phyloP scores from a whole-genome alignment of 2,888 invertebrate genomes.

The Petrolisthes cinctipes region DNA sequence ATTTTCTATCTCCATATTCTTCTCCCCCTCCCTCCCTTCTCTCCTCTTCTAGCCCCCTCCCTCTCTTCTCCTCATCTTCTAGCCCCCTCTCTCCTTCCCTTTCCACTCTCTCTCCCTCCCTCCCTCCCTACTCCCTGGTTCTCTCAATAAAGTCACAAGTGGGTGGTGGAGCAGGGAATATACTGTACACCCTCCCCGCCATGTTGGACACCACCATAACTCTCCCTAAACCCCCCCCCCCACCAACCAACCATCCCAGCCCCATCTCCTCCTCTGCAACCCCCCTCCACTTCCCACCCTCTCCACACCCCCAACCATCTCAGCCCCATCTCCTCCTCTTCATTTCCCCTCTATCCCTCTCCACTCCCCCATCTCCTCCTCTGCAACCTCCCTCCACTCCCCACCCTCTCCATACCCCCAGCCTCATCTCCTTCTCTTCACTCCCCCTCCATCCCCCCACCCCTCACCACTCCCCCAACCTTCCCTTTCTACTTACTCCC shows the following conservation, averaged over 20 bases:
- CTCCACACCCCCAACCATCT: background rate
- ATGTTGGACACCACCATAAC: too few species aligned
- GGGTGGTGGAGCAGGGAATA: background rate
- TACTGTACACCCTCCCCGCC: too few species aligned
- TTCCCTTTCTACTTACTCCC: background rate
- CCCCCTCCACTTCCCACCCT: too few species aligned
- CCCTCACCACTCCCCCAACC: background rate
- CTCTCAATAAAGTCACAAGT: background rate
- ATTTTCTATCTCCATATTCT: background rate
- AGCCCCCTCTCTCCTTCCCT: background rate
- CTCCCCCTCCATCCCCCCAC: background rate
- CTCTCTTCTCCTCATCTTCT: background rate
- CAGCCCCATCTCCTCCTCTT: background rate
- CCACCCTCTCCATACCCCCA: background rate
- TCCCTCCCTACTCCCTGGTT: background rate
- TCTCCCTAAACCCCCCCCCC: too few species aligned
- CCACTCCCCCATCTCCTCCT: background rate
- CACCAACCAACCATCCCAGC: too few species aligned
- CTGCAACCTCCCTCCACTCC: background rate
- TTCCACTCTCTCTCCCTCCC: background rate
- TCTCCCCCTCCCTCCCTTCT: background rate
- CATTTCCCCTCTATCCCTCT: background rate
- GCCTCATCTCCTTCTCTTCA: background rate
- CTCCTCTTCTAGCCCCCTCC: background rate
- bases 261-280: too few species aligned